Percentiles rank a stretch among this genome's conserved stretches.
Conservation (phyloP, 92 coral and sea anemone genomes). For the Scolanthus callimorphus region DNA sequence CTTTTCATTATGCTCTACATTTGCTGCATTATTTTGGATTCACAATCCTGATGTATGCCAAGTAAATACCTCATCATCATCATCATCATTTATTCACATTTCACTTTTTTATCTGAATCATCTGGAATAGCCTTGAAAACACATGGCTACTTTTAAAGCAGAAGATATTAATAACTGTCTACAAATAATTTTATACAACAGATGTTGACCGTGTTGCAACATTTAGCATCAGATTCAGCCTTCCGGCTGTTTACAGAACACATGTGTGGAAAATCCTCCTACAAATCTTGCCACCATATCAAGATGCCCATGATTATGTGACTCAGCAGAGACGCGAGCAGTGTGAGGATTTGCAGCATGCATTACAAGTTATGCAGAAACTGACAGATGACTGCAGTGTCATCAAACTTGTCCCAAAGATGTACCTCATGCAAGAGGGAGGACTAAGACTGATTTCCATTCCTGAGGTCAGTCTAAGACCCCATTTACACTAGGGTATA, state of each 20-base stretch:
- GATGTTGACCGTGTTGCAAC: conserved; percentile 89
- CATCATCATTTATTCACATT: too few species aligned
- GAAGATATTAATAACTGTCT: background rate
- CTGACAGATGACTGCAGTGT: conserved; percentile 33
- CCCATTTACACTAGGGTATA: too few species aligned
- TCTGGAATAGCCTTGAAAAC: too few species aligned
- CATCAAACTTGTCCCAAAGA: conserved; percentile 54
- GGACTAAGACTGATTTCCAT: conserved; percentile 68
- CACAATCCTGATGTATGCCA: too few species aligned
- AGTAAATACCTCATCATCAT: too few species aligned
- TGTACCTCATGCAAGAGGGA: conserved; percentile 82
- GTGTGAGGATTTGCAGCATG: conserved; percentile 67
- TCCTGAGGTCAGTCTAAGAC: conserved; percentile 77
- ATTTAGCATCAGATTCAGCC: conserved; percentile 79
- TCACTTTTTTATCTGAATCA: too few species aligned
- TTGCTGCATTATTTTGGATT: too few species aligned
- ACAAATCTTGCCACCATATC: conserved; percentile 86
- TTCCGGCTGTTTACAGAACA: conserved; percentile 86
- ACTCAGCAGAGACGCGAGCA: conserved; percentile 71
- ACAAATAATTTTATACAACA: conserved; percentile 2
- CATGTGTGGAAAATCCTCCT: conserved; percentile 92
- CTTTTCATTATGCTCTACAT: too few species aligned
- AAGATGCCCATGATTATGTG: conserved; percentile 67
- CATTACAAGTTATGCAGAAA: conserved; percentile 60
- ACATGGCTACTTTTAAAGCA: too few species aligned